These are phyloP conservation scores for Geopemphigus sp. DNA, from an alignment of 1,140 invertebrate species.

Conservation along the genomic window DNA sequence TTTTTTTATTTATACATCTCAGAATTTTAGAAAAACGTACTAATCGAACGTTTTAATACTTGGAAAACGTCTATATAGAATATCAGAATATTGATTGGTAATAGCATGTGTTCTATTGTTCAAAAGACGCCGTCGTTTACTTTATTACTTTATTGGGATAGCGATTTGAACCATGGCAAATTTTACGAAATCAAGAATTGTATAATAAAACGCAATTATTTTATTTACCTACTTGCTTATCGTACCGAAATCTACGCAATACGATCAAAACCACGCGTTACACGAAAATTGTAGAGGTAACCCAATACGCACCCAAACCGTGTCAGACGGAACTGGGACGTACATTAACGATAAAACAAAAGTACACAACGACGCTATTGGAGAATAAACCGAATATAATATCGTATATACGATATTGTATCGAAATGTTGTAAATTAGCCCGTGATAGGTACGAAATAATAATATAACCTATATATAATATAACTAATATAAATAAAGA, in stretches of 20 bases:
- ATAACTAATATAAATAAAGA: no score
- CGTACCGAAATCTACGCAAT: background rate
- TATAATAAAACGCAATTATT: background rate
- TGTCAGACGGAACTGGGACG: background rate
- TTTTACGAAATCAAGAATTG: background rate
- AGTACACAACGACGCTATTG: no score
- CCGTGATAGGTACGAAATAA: no score
- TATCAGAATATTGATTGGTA: background rate
- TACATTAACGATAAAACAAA: no score
- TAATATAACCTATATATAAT: no score
- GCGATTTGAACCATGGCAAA: background rate
- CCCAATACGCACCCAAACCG: background rate
- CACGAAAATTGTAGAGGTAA: background rate
- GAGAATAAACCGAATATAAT: no score
- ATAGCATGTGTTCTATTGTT: background rate
- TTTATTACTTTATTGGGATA: background rate
- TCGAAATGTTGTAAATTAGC: no score
- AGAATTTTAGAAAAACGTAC: background rate
- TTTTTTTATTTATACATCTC: no score
- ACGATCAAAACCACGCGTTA: background rate
- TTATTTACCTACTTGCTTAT: no score
- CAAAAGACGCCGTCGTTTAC: background rate
- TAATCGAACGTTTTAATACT: conserved; percentile 3
- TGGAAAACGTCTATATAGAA: conserved; percentile 19
- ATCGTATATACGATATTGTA: no score